Base-by-base conservation (phyloP, 2,113 vertebrate species). In the Mixornis gularis region DNA sequence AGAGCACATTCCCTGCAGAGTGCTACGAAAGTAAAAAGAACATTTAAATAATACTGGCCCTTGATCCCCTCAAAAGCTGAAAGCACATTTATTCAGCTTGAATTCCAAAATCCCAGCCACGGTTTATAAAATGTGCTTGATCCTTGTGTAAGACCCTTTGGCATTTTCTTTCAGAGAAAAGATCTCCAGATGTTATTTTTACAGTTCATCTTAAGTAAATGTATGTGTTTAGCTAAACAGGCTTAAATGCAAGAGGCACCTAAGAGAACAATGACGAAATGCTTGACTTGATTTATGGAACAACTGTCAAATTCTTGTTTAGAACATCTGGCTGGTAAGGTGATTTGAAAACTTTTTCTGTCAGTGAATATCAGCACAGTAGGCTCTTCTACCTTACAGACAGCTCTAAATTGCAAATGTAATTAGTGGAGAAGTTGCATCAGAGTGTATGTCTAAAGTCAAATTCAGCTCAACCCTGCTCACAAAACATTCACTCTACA, bases 191-290 rank as follows among this genome's bases (percentile, higher is more conserved):
- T 94, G 87, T 87, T 85, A 89, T 89, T 95, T 93, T 94, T 85
- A 94, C 71, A 91, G 66, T 91, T 94, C 59, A 56, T 74, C 91
- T 95, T 89, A 77, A 93, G 70, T 62, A 93, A 95, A 91, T 52
- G 59, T 82, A 85, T 85, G 71, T 87, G 40, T 93, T 94, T 93
- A 96, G 91, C 69, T 96, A 85, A 96, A 91, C 68, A 89, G 85
- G 70, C 68, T 89, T 77, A 85, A 94, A 92, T 2, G 26, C 53
- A 89, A 78, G 82, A 96, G 78, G 21, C 73, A 94, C 87, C 87
- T 92, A 79, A 59, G 84, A 95, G 92, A 94, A 92, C 63, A 87
- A 91, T 43, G 83, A 79, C 63, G 29, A 94, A 92, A 94, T 85
- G 74, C 70, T 87, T 89, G 84, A 79, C 94, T 94, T 93, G 84